A percentile compares a stretch with the other conserved stretches of the same genome.
Evolutionary conservation across 2,797 vertebrate genomes (phyloP).

Genomic region (Halcyon smyrnensis): DNA sequence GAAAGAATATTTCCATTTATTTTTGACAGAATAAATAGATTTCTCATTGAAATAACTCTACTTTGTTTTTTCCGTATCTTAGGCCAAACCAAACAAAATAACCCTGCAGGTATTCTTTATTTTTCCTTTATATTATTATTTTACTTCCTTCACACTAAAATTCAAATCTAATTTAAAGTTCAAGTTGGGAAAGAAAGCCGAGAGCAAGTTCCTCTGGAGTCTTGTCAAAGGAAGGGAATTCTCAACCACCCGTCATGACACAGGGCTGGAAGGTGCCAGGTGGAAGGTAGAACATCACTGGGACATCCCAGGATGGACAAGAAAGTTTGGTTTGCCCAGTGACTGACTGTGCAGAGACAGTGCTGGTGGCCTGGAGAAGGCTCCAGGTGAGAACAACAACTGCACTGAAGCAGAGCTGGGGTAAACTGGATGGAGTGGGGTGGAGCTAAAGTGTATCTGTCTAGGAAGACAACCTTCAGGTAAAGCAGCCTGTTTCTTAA

Average conservation of each 20-base stretch:
- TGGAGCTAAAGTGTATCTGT: not conserved
- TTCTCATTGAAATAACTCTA: not conserved
- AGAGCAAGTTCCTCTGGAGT: not conserved
- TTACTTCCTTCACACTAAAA: not conserved
- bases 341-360: not conserved
- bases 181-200: not conserved
- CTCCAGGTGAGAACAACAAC: not conserved
- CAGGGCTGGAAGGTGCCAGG: not conserved
- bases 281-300: not conserved
- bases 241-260: fast-evolving
- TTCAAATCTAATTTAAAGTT: not conserved
- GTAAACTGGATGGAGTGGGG: not conserved
- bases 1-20: not conserved
- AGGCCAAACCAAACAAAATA: not conserved
- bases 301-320: not conserved
- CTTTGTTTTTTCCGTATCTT: not conserved
- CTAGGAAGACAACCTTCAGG: not conserved
- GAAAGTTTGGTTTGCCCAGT: not conserved
- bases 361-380: not conserved
- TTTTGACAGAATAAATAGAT: not conserved
- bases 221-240: not conserved
- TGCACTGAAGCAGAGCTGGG: fast-evolving
- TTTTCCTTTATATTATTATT: not conserved
- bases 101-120: not conserved
- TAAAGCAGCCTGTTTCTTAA: not conserved